Conservation (phyloP, 2,113 vertebrate genomes). For the Epinephelus fuscoguttatus region DNA sequence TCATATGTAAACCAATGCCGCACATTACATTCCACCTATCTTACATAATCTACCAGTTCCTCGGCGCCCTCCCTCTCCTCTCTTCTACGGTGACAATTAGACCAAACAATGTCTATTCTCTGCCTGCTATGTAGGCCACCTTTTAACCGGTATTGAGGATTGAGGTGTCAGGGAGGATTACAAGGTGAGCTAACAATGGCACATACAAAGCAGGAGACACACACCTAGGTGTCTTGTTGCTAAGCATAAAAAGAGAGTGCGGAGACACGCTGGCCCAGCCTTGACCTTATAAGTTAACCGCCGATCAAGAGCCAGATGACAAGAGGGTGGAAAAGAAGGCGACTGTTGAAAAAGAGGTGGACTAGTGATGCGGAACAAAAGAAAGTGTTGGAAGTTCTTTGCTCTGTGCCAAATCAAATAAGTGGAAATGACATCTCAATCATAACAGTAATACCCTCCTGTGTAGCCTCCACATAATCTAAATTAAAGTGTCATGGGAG, state of each 20-base stretch:
- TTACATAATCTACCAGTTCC: conserved; percentile 29
- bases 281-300: conserved; percentile 55
- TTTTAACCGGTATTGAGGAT: conserved; percentile 48
- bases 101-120: conserved; percentile 50
- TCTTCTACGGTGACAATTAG: conserved; percentile 36
- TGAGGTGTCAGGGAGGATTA: conserved; percentile 61
- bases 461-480: background rate
- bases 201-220: conserved; percentile 37
- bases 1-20: conserved; percentile 22
- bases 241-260: conserved; percentile 36
- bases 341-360: background rate
- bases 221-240: conserved; percentile 66
- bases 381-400: conserved; percentile 2
- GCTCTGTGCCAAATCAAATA: background rate
- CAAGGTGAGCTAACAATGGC: conserved; percentile 58
- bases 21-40: background rate
- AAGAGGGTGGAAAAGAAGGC: conserved; percentile 3
- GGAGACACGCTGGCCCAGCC: conserved; percentile 7
- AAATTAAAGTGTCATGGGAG: background rate
- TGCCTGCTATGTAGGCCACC: conserved; percentile 39
- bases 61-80: background rate
- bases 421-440: background rate
- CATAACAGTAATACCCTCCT: background rate
- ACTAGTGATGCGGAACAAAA: conserved; percentile 11
- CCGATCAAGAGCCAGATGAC: conserved; percentile 35